Evolutionary conservation across 92 coral and sea anemone species (phyloP).

Genomic region (Palythoa grandiflora): DNA sequence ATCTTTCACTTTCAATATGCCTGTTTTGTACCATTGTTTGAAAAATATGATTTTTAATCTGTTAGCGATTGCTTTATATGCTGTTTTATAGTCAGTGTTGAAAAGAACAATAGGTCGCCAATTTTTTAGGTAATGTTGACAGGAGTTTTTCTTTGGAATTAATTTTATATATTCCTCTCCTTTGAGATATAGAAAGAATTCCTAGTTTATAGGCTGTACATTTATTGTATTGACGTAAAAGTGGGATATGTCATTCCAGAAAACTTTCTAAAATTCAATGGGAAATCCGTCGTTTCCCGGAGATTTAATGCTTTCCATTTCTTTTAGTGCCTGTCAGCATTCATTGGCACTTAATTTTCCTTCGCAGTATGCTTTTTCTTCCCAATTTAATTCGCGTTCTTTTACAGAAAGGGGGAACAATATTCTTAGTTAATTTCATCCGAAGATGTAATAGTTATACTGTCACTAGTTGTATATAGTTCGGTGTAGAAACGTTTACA

Average conservation of each 20-base stretch:
- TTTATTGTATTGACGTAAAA: conserved; percentile 3
- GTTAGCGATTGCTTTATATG: too few relatives aligned
- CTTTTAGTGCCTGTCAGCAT: conserved; percentile 31
- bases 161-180: too few relatives aligned
- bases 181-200: too few relatives aligned
- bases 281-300: conserved; percentile 25
- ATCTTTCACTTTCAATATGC: too few relatives aligned
- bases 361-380: conserved; percentile 8
- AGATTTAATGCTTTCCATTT: conserved; percentile 16
- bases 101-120: too few relatives aligned
- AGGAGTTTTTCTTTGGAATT: too few relatives aligned
- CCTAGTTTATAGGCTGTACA: neutral
- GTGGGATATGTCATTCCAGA: conserved; percentile 22
- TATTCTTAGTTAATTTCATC: conserved; percentile 5
- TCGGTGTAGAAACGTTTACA: conserved; percentile 11
- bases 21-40: too few relatives aligned
- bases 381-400: conserved; percentile 12
- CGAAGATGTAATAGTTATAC: neutral
- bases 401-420: neutral
- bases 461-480: neutral
- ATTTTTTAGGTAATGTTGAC: too few relatives aligned
- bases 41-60: too few relatives aligned
- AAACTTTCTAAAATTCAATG: conserved; percentile 19
- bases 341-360: conserved; percentile 13
- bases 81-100: too few relatives aligned